phyloP scores from a whole-genome alignment of 2,113 vertebrate species.

The Solea solea region DNA sequence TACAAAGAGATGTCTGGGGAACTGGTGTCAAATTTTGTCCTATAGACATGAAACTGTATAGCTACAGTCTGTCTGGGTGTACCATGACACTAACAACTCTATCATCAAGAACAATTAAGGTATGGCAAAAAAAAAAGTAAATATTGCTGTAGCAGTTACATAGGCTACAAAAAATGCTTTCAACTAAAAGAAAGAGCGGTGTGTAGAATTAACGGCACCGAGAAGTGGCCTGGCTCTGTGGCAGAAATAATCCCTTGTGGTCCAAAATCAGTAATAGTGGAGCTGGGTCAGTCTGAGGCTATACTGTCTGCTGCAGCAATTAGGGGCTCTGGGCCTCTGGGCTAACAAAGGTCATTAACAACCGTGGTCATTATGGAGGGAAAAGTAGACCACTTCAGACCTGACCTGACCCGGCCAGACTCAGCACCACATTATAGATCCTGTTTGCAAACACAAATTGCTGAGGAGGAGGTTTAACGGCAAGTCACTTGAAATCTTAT shows the following conservation, averaged over 20 bases:
- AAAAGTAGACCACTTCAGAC: conserved; percentile 54
- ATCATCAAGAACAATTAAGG: conserved; percentile 3
- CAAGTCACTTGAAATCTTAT: too few relatives aligned
- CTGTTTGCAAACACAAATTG: conserved; percentile 41
- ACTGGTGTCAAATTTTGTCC: conserved; percentile 49
- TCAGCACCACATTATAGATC: conserved; percentile 24
- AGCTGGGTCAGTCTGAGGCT: conserved; percentile 74
- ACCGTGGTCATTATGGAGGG: conserved; percentile 68
- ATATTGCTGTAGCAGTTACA: neutral
- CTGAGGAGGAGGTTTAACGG: neutral
- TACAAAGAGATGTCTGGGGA: conserved; percentile 41
- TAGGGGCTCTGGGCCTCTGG: conserved; percentile 58
- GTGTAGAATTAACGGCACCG: conserved; percentile 4
- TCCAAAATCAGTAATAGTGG: conserved; percentile 47
- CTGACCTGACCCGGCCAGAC: conserved; percentile 44
- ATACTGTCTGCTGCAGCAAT: conserved; percentile 73
- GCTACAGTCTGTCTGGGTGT: conserved; percentile 35
- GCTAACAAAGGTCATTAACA: conserved; percentile 74
- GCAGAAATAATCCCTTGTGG: conserved; percentile 46
- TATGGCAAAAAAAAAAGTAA: neutral
- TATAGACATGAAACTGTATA: conserved; percentile 46
- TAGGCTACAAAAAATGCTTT: neutral
- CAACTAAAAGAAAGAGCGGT: conserved; percentile 1
- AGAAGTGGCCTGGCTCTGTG: conserved; percentile 16
- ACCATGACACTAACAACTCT: conserved; percentile 30